Evolutionary conservation across 2,113 vertebrate genomes (phyloP).

Genomic region (Catharus minimus): DNA sequence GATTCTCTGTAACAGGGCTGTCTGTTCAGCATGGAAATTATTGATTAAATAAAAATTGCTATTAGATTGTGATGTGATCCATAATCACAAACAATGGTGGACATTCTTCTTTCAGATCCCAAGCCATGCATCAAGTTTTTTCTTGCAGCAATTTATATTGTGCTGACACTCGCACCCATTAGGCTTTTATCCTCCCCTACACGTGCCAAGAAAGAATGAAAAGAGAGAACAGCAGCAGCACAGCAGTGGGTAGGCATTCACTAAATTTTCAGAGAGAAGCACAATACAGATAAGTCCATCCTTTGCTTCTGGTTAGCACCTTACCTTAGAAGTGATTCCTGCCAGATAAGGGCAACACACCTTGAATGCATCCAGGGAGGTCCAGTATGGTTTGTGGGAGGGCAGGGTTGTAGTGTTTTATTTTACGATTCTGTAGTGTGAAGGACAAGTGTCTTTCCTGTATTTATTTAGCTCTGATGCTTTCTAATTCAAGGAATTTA

Average conservation of each 20-base stretch:
- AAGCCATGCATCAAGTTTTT: slow-evolving; percentile 86
- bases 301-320: not conserved
- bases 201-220: slow-evolving; percentile 52
- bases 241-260: not conserved
- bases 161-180: slow-evolving; percentile 75
- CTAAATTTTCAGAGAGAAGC: slow-evolving; percentile 14
- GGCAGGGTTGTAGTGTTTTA: not conserved
- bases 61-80: slow-evolving; percentile 94
- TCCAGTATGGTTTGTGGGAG: not conserved
- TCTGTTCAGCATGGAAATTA: slow-evolving; percentile 98
- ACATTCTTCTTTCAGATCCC: slow-evolving; percentile 78
- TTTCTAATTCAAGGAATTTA: not conserved
- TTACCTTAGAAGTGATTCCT: not conserved
- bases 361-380: not conserved
- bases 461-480: not conserved
- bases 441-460: not conserved
- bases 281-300: not conserved
- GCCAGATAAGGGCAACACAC: not conserved
- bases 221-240: slow-evolving; percentile 53
- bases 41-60: slow-evolving; percentile 98
- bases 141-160: slow-evolving; percentile 83
- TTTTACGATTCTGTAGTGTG: not conserved
- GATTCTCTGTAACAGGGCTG: slow-evolving; percentile 89
- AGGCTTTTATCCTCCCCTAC: slow-evolving; percentile 72
- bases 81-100: slow-evolving; percentile 84